Conservation (phyloP, 2,888 invertebrate species). For the Drosophila kanekoi region DNA sequence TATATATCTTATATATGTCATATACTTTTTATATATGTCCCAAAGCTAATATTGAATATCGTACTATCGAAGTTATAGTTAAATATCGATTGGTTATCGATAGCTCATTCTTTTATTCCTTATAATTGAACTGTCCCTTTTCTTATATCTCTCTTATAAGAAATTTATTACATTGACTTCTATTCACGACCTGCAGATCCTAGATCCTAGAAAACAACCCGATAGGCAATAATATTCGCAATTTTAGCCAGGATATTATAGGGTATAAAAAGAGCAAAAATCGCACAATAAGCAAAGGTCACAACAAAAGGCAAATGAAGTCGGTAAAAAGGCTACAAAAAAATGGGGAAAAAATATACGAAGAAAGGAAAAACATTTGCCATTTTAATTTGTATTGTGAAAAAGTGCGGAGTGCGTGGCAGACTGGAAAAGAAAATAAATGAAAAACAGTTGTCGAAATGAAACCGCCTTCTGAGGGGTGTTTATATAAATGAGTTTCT, state of each 20-base stretch:
- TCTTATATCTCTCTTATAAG: no score
- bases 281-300: constrained; percentile 44
- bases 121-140: no score
- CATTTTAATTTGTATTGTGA: constrained; percentile 61
- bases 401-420: constrained; percentile 3
- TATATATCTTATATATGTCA: no score
- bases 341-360: background rate
- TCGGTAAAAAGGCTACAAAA: constrained; percentile 4
- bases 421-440: background rate
- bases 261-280: constrained; percentile 22
- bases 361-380: constrained; percentile 31
- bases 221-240: background rate
- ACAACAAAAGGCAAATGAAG: constrained; percentile 44
- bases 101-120: no score
- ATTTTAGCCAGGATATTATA: background rate
- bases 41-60: no score
- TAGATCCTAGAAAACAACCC: background rate
- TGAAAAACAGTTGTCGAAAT: constrained; percentile 34
- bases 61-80: accelerated
- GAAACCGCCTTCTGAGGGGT: constrained; percentile 28
- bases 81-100: no score
- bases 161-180: no score
- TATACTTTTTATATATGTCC: no score
- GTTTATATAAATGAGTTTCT: constrained; percentile 42
- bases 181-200: background rate